These are phyloP conservation scores for Drosophila gunungcola DNA, from an alignment of 1,140 invertebrate species.

Conservation along the genomic window DNA sequence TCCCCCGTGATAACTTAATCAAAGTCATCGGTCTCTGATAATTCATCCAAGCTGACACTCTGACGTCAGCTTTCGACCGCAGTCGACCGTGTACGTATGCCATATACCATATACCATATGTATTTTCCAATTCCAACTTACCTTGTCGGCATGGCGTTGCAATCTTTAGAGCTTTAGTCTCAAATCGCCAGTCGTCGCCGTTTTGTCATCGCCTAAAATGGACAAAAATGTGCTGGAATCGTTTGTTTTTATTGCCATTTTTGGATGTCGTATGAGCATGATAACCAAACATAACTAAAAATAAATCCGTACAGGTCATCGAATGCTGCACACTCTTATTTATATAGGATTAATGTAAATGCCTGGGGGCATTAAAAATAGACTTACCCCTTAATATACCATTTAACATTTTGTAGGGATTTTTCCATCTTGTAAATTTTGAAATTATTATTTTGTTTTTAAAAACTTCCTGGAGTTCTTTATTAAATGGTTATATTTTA, in stretches of 20 bases:
- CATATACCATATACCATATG: neutral
- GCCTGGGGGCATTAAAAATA: no score
- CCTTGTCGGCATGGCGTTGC: slow-evolving; percentile 28
- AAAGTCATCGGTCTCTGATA: slow-evolving; percentile 31
- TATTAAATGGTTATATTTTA: no score
- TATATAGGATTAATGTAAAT: neutral
- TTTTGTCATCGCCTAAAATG: slow-evolving; percentile 71
- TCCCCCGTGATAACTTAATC: slow-evolving; percentile 71
- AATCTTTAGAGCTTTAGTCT: slow-evolving; percentile 18
- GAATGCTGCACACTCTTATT: slow-evolving; percentile 26
- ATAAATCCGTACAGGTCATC: slow-evolving; percentile 3
- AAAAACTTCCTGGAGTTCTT: no score
- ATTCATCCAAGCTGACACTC: slow-evolving; percentile 12
- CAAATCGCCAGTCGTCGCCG: slow-evolving; percentile 12
- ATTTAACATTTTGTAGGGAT: no score
- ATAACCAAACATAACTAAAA: slow-evolving; percentile 18
- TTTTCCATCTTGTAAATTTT: no score
- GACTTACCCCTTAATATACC: no score
- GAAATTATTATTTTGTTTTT: no score
- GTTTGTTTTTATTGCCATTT: slow-evolving; percentile 61
- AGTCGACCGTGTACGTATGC: slow-evolving; percentile 39
- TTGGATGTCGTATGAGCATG: slow-evolving; percentile 39
- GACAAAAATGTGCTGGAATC: slow-evolving; percentile 63
- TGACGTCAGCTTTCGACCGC: slow-evolving; percentile 57
- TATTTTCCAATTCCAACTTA: slow-evolving; percentile 16